Evolutionary conservation across 2,797 vertebrate species (phyloP).

Genomic region (Atherinosoma microstoma): DNA sequence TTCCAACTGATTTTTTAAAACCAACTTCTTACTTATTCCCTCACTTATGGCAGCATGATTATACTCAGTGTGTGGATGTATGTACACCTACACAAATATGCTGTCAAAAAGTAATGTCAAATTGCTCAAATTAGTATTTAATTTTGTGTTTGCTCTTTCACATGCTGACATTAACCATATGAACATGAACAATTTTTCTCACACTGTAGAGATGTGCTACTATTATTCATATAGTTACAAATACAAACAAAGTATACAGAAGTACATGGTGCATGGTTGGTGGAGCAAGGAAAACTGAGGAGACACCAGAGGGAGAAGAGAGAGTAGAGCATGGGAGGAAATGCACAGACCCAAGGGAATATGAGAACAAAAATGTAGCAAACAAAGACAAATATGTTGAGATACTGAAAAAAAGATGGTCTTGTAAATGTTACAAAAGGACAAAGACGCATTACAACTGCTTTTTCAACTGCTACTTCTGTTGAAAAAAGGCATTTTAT

Average conservation of each 20-base stretch:
- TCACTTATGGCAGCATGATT: neutral
- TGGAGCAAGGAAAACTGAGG: conserved; percentile 23
- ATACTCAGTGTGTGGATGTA: conserved; percentile 2
- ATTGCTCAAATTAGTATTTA: conserved; percentile 61
- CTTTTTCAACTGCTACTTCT: conserved; percentile 17
- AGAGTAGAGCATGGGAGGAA: conserved; percentile 10
- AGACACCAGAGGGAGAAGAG: conserved; percentile 12
- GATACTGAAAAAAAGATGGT: conserved; percentile 40
- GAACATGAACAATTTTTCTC: conserved; percentile 10
- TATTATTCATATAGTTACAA: neutral
- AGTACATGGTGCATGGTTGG: conserved; percentile 13
- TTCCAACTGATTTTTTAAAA: neutral
- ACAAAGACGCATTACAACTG: conserved; percentile 33
- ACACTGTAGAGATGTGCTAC: neutral
- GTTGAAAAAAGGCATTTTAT: conserved; percentile 40
- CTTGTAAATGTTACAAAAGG: conserved; percentile 48
- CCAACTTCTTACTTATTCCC: neutral
- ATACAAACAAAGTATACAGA: neutral
- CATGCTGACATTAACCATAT: conserved; percentile 53
- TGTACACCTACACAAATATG: conserved; percentile 7
- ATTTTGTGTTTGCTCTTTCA: conserved; percentile 51
- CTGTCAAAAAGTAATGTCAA: conserved; percentile 46
- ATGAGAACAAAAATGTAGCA: conserved; percentile 35
- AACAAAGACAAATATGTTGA: conserved; percentile 51
- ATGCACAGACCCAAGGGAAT: conserved; percentile 36